Percentiles rank a stretch among this genome's conserved stretches.
Conservation (phyloP, 2,888 invertebrate species). For the Ennomos erosarius region DNA sequence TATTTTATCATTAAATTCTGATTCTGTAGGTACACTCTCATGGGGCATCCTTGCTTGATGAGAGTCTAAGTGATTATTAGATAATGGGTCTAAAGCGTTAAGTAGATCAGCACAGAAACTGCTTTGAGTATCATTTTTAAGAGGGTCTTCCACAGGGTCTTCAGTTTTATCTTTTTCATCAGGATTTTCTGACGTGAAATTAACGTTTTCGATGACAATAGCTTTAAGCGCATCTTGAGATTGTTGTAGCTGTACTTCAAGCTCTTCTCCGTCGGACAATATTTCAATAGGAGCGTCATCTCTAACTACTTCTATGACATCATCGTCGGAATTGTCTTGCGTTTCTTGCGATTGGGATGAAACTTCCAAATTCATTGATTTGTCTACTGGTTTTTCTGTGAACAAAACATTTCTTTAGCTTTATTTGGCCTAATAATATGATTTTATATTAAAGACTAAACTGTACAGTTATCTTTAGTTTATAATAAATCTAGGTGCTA, state of each 20-base stretch:
- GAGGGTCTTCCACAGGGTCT: conserved; percentile 48
- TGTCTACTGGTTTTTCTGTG: conserved; percentile 11
- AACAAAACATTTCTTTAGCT: background rate
- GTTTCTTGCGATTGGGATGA: conserved; percentile 42
- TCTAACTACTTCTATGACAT: conserved; percentile 77
- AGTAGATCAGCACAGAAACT: conserved; percentile 33
- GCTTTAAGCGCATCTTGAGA: conserved; percentile 23
- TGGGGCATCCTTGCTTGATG: too few relatives aligned
- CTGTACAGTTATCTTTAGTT: background rate
- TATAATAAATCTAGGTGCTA: background rate
- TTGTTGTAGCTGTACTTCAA: conserved; percentile 51
- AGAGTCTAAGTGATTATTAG: background rate
- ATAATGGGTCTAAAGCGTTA: conserved; percentile 12
- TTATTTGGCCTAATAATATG: too few relatives aligned
- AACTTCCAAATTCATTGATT: conserved; percentile 45
- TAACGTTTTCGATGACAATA: conserved; percentile 36
- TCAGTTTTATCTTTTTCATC: conserved; percentile 42
- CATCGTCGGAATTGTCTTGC: conserved; percentile 70
- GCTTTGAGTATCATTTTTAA: conserved; percentile 41
- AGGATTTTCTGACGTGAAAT: conserved; percentile 43
- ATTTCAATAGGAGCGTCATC: conserved; percentile 79
- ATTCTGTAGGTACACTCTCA: conserved; percentile 7
- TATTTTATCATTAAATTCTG: conserved; percentile 18
- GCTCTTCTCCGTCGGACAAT: conserved; percentile 75
- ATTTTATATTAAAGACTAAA: background rate